Evolutionary conservation across 2,888 invertebrate genomes (phyloP).

Genomic region (Cheilosia impressa): DNA sequence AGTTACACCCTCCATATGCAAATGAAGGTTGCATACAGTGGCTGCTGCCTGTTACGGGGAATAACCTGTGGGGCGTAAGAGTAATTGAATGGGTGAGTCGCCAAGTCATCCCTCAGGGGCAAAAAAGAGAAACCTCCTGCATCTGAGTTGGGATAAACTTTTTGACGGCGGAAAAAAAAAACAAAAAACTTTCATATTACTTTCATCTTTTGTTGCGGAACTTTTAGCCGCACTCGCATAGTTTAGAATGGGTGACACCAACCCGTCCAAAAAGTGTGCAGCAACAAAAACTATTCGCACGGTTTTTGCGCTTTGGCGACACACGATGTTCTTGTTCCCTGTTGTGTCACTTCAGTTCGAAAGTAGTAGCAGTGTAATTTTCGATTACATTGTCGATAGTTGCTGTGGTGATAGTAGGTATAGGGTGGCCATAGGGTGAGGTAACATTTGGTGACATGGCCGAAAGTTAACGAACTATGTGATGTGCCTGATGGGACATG

Average conservation of each 20-base stretch:
- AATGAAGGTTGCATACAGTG: slow-evolving; percentile 11
- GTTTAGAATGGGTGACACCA: slow-evolving; percentile 5
- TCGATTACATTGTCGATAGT: slow-evolving; percentile 57
- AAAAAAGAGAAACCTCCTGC: not conserved
- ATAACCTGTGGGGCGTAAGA: slow-evolving; percentile 56
- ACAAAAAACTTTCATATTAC: slow-evolving; percentile 62
- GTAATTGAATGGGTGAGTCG: slow-evolving; percentile 59
- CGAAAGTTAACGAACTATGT: slow-evolving; percentile 5
- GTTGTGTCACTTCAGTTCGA: slow-evolving; percentile 38
- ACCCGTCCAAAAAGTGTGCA: slow-evolving; percentile 10
- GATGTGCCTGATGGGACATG: not conserved
- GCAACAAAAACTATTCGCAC: slow-evolving; percentile 35
- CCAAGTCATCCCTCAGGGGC: not conserved
- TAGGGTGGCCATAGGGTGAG: not conserved
- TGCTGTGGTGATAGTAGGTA: not conserved
- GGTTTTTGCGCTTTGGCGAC: slow-evolving; percentile 28
- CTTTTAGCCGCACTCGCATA: slow-evolving; percentile 42
- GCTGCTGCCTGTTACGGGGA: slow-evolving; percentile 43
- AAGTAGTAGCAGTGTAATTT: slow-evolving; percentile 69
- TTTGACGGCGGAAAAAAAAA: slow-evolving; percentile 46
- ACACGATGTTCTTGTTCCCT: slow-evolving; percentile 9
- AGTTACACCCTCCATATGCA: slow-evolving; percentile 12
- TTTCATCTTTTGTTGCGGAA: slow-evolving; percentile 55
- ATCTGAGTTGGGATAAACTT: slow-evolving; percentile 25
- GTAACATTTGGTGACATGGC: slow-evolving; percentile 45